These are phyloP conservation scores for Cactoblastis cactorum DNA, from an alignment of 2,888 invertebrate species.

Conservation along the genomic window DNA sequence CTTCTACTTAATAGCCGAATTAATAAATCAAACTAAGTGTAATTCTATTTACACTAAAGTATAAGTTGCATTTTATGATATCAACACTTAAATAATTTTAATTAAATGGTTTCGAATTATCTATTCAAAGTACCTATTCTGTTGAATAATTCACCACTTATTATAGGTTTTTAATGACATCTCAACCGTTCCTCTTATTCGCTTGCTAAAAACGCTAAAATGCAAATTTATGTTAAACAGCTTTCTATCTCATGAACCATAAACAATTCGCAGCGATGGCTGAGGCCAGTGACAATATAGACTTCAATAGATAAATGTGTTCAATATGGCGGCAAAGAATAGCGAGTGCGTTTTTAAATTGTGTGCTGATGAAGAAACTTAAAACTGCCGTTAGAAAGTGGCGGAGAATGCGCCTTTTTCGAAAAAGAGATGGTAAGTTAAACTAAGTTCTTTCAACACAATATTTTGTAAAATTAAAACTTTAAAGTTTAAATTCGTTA, in stretches of 20 bases:
- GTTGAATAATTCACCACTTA: not conserved
- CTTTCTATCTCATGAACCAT: slow-evolving; percentile 1
- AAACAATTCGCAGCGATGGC: slow-evolving; percentile 17
- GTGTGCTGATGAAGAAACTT: slow-evolving; percentile 69
- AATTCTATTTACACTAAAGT: too few species aligned
- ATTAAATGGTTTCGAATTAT: not conserved
- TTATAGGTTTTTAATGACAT: not conserved
- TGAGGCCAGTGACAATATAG: slow-evolving; percentile 17
- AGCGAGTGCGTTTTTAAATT: slow-evolving; percentile 47
- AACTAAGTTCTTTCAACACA: too few species aligned
- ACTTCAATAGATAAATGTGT: slow-evolving; percentile 47
- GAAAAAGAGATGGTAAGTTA: slow-evolving; percentile 63
- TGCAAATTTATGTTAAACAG: slow-evolving; percentile 10
- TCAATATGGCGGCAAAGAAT: slow-evolving; percentile 58
- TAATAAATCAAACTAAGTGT: too few species aligned
- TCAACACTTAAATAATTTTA: too few species aligned
- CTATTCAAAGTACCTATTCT: too few species aligned
- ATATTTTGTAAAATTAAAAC: too few species aligned
- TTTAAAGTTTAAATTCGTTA: too few species aligned
- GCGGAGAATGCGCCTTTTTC: slow-evolving; percentile 74
- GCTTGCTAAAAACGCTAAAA: slow-evolving; percentile 2
- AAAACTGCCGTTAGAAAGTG: slow-evolving; percentile 70
- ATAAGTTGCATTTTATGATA: too few species aligned
- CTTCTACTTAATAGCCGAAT: too few species aligned
- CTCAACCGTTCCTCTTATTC: not conserved